Evolutionary conservation across 2,797 vertebrate genomes (phyloP), one percentile per base, ranked within the genome.

Genomic region (Acanthurus leucopareius): DNA sequence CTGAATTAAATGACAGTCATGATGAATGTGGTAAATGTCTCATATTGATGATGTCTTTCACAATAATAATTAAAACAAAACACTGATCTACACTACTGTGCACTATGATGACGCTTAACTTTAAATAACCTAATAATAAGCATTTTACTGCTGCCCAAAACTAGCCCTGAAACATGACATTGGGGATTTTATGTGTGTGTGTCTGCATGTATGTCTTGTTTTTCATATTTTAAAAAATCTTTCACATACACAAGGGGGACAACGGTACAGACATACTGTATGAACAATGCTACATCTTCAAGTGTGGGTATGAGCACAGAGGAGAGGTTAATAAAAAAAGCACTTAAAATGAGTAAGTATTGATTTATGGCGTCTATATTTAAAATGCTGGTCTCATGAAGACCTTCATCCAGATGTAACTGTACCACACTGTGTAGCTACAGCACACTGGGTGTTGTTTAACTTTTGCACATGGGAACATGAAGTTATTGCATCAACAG

Each of bases 21-120:
- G 52, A 80, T 73, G 58, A 68, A 76, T 13, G 2, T 60, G 76
- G 11, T 61, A 62, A 70, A 80, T 83, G 64, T 59, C 73, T 79
- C 67, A 54, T 71, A 53, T 48, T 3, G 7, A 49, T 58, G 40
- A 59, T 28, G 25, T n/a, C n/a, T 64, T 19, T 20, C 8, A 60
- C 47, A 57, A 67, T 35, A 72, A 65, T 35, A 68, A 60, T 10
- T 70, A 4, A 57, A 68, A 75, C 22, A 67, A 48, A 83, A 70
- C 17, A 45, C 48, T 15, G 9, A 22, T 35, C 68, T 22, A 56
- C 38, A 11, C 20, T 45, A 5, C 1, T 40, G 22, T 10, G 20
- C 52, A 35, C 22, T 28, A 20, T 56, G 66, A 59, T 42, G n/a
- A 69, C 58, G 25, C 17, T 19, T n/a, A 40, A 51, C 20, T 74